A percentile compares a stretch with the other conserved stretches of the same genome.
Evolutionary conservation across 1,140 invertebrate genomes (phyloP).

Genomic region (Acromyrmex charruanus): DNA sequence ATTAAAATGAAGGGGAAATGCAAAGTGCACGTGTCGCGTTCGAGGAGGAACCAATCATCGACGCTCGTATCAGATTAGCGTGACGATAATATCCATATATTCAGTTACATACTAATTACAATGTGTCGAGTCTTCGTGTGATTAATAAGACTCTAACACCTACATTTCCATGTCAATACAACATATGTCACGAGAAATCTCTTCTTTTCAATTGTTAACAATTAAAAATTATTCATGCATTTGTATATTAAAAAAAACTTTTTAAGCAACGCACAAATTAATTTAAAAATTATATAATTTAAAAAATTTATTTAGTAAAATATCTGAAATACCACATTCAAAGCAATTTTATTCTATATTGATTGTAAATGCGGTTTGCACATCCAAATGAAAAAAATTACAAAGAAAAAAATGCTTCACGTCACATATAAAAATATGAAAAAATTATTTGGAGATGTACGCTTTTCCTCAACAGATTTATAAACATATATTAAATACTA

Average conservation of each 20-base stretch:
- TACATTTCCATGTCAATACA: neutral
- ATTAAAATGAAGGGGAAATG: slow-evolving; percentile 15
- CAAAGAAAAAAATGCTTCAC: neutral
- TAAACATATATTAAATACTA: neutral
- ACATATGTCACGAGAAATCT: neutral
- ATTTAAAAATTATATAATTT: neutral
- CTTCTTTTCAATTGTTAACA: neutral
- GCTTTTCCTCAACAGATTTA: neutral
- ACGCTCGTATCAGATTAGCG: slow-evolving; percentile 30
- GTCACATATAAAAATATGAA: neutral
- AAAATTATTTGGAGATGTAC: neutral
- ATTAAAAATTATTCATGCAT: slow-evolving; percentile 7
- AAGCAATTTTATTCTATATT: neutral
- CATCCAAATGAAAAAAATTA: neutral
- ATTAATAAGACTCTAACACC: neutral
- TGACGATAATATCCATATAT: slow-evolving; percentile 5
- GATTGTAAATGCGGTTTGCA: neutral
- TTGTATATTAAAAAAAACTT: neutral
- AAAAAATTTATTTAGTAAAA: neutral
- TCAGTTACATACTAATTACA: slow-evolving; percentile 4
- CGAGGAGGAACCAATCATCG: slow-evolving; percentile 28
- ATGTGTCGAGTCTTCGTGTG: neutral
- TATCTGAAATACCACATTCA: neutral
- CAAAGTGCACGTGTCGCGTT: slow-evolving; percentile 10
- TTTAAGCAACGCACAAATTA: neutral